Evolutionary conservation across 1,140 invertebrate species (phyloP).

Genomic region (Scylla paramamosain): DNA sequence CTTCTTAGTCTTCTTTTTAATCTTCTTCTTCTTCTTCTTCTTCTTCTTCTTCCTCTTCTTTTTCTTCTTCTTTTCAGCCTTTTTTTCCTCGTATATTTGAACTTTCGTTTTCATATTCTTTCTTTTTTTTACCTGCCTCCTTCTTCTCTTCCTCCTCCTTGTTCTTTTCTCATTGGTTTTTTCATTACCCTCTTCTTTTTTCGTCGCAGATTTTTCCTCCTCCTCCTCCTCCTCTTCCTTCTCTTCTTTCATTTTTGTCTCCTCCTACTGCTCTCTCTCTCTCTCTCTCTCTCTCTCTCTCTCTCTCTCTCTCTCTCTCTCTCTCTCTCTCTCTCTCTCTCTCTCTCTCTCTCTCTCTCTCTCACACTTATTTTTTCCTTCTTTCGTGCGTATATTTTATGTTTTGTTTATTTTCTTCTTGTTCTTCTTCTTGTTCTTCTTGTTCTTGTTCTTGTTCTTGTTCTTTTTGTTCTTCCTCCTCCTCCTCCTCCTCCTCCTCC

Average conservation of each 20-base stretch:
- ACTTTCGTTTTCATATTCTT: not conserved
- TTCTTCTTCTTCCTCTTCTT: conserved; percentile 28
- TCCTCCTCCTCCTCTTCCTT: conserved; percentile 6
- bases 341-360: not conserved
- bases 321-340: no score
- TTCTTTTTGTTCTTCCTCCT: not conserved
- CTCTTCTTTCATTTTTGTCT: not conserved
- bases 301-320: no score
- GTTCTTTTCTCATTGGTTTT: not conserved
- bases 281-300: no score
- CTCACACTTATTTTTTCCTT: not conserved
- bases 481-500: not conserved
- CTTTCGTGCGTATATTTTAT: not conserved
- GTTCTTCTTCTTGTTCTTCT: not conserved
- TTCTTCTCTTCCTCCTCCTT: not conserved
- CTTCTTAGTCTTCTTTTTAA: not conserved
- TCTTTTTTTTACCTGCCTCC: not conserved
- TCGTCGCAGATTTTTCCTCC: not conserved
- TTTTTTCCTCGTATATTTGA: not conserved
- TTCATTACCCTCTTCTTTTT: not conserved
- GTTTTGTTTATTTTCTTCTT: no score
- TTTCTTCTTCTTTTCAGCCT: not conserved
- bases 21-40: conserved; percentile 27
- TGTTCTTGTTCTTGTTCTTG: not conserved
- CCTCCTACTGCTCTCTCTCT: not conserved